Base-by-base conservation (phyloP, 2,888 invertebrate genomes). In the Malacosoma neustria region DNA sequence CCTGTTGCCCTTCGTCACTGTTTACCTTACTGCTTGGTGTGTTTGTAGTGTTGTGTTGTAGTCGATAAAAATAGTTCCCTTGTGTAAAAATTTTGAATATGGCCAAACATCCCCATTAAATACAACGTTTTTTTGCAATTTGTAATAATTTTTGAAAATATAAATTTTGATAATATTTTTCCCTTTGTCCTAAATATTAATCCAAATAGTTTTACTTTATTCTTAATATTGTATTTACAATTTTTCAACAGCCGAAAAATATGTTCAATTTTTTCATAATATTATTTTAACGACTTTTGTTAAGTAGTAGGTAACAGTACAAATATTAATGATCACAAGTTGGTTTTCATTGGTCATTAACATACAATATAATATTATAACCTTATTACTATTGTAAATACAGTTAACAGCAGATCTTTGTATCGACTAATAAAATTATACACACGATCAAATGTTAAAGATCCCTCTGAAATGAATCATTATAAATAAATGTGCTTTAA, bases 281-380 rank as follows among this genome's bases (percentile, higher is more conserved):
- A 80, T 80, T 81, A 77, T 79, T 84, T 86, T 85, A 86, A 85
- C 86, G 86, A 85, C 85, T 87, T 81, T 87, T 87, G 87, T 85
- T 82, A 82, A 85, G 85, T 85, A 85, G 84, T 85, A 85, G 85
- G 85, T 85, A 85, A 87, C 87, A 87, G 87, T 87, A 87, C 87
- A 87, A 87, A 87, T 87, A 86, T 87, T 85, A 85, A 84, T 87
- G 87, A 87, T 87, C 87, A 87, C 87, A 87, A 86, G 85, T 86
- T 84, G 86, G 87, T 87, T 86, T 87, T 87, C 87, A 87, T 87
- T 87, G 87, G 87, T 87, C 87, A 87, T 85, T 86, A 87, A 85
- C 82, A 82, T 84, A 85, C 81, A 66, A 64, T 66, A 72, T 84
- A 85, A 84, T 72, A 80, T 75, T 84, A 84, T 68, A 77, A 57